These are phyloP conservation scores for Syngnathus rostellatus DNA, from an alignment of 2,797 vertebrate genomes.

Conservation along the genomic window DNA sequence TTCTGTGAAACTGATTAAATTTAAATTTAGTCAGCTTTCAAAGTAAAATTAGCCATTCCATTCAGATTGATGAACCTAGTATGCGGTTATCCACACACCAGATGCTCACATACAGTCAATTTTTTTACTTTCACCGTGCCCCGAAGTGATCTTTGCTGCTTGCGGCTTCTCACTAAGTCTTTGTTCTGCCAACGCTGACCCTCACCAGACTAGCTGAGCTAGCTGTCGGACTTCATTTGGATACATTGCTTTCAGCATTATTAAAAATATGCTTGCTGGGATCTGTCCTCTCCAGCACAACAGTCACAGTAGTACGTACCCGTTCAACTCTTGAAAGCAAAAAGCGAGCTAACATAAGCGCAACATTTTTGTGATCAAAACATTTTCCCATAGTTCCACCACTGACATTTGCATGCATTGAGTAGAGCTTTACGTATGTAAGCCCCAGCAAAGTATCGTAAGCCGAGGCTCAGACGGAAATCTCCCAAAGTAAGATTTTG, in stretches of 20 bases:
- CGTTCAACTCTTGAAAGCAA: no score
- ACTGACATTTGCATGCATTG: not conserved
- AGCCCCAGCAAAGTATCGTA: slow-evolving; percentile 19
- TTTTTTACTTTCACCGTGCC: slow-evolving; percentile 17
- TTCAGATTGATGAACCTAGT: slow-evolving; percentile 3
- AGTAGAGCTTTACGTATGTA: slow-evolving; percentile 2
- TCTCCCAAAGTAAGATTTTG: slow-evolving; percentile 46
- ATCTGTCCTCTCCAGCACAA: slow-evolving; percentile 33
- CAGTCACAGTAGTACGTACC: not conserved
- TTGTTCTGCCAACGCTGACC: slow-evolving; percentile 39
- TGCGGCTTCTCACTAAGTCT: slow-evolving; percentile 48
- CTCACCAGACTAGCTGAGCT: slow-evolving; percentile 50
- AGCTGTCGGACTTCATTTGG: slow-evolving; percentile 36
- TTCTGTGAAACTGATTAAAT: not conserved
- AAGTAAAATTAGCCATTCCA: not conserved
- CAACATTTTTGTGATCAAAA: no score
- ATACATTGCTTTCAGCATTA: slow-evolving; percentile 33
- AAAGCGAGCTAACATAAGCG: no score
- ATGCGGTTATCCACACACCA: slow-evolving; percentile 6
- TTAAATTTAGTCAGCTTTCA: not conserved
- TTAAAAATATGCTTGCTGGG: slow-evolving; percentile 52
- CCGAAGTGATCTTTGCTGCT: slow-evolving; percentile 26
- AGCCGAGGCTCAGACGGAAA: slow-evolving; percentile 26
- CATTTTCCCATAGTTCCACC: no score
- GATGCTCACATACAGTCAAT: slow-evolving; percentile 20